These are phyloP conservation scores for Dasypus novemcinctus DNA, from an alignment of 2,113 vertebrate species.

Conservation along the genomic window DNA sequence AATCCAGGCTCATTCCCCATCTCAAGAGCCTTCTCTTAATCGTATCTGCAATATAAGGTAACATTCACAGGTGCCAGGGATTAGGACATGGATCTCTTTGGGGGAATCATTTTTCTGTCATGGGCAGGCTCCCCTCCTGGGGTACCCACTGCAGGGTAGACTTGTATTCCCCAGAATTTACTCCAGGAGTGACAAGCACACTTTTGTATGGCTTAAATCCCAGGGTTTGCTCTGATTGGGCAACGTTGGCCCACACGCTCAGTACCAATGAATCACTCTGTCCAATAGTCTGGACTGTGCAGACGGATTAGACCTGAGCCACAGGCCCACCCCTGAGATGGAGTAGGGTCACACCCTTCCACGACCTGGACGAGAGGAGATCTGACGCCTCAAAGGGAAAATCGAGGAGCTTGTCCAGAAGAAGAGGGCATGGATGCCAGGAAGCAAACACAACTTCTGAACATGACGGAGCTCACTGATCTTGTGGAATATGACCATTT, in stretches of 20 bases:
- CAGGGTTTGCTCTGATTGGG: background rate
- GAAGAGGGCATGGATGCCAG: background rate
- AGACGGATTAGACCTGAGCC: background rate
- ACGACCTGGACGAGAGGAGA: background rate
- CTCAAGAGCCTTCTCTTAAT: background rate
- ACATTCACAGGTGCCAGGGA: background rate
- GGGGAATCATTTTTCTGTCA: background rate
- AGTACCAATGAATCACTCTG: background rate
- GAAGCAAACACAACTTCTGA: background rate
- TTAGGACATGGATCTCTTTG: background rate
- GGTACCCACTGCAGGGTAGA: background rate
- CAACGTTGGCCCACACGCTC: background rate
- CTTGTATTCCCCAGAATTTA: background rate
- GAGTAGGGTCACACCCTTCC: background rate
- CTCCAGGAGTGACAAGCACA: background rate
- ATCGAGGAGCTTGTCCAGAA: background rate
- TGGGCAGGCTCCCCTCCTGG: background rate
- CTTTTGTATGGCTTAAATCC: background rate
- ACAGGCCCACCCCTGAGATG: background rate
- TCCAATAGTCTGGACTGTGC: too few species aligned
- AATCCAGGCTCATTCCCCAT: background rate
- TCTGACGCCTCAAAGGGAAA: background rate
- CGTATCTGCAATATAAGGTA: background rate
- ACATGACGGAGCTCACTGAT: background rate
- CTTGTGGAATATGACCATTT: background rate